Evolutionary conservation across 1,140 invertebrate species (phyloP), one percentile per base, ranked within the genome.

Genomic region (Halesus radiatus): DNA sequence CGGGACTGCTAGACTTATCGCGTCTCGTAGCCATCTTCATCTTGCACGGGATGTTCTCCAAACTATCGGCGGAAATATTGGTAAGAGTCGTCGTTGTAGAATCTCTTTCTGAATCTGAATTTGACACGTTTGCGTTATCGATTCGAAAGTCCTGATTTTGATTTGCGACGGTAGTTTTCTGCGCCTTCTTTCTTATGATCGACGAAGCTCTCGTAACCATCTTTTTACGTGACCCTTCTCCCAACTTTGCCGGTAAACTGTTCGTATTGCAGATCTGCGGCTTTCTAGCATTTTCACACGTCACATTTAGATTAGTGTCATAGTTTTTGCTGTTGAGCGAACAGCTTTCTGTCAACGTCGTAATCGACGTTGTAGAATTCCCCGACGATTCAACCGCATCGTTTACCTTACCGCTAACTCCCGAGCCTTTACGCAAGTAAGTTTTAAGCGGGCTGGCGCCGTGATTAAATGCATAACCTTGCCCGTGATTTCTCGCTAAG

Each of bases 11-110:
- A 0, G 88, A 89, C 60, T 89, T 89, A 74, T 88, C 87, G 73
- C 87, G 80, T 85, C 88, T 88, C 76, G 88, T 86, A 22, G 87
- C 83, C 77, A 89, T 89, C 52, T 88, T 84, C 77, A 89, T 89
- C 54, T 88, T 84, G 78, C 88, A 89, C 3, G 88, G 88, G 0
- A 88, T 86, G 29, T 81, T 81, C 32, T 90, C 88, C 3, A 89
- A 83, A 5, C 88, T 89, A 64, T 89, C 88, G 0, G 88, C 86
- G 0, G 88, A 89, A 81, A 90, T 88, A 79, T 89, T 89, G 0
- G 88, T 90, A 3, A 89, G 86, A 32, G 88, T 90, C 0, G 89
- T 89, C 70, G 88, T 88, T 18, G 88, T 89, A 16, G 88, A 89
- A 64, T 88, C 89, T 64, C 89, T 72, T 18, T 90, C 89, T 7